Evolutionary conservation across 2,888 invertebrate genomes (phyloP).

Genomic region (Megaustenia siamemsis): DNA sequence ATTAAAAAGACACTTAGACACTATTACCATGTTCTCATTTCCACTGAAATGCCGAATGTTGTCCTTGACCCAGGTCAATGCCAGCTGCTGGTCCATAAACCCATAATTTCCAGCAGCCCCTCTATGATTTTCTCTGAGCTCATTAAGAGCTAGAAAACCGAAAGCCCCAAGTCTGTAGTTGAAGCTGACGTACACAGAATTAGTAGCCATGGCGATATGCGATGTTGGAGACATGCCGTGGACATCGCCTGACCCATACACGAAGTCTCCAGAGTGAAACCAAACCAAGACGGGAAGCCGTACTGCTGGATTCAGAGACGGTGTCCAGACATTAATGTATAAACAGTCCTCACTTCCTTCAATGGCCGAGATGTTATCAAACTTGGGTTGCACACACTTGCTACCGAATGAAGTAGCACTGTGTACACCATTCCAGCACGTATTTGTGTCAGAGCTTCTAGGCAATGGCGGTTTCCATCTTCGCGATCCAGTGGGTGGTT

Average conservation of each 20-base stretch:
- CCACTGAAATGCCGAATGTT: constrained; percentile 71
- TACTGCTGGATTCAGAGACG: constrained; percentile 62
- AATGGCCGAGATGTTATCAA: neutral
- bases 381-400: constrained; percentile 59
- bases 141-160: constrained; percentile 87
- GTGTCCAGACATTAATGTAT: constrained; percentile 73
- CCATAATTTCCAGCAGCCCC: constrained; percentile 70
- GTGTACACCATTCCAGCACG: constrained; percentile 63
- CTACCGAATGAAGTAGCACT: constrained; percentile 59
- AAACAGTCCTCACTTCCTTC: constrained; percentile 71
- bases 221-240: constrained; percentile 84
- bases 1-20: neutral
- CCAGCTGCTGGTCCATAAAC: constrained; percentile 69
- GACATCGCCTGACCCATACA: constrained; percentile 63
- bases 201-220: constrained; percentile 87
- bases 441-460: constrained; percentile 29
- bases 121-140: constrained; percentile 70
- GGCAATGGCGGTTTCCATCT: constrained; percentile 63
- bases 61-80: constrained; percentile 66
- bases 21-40: constrained; percentile 59
- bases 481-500: constrained; percentile 59
- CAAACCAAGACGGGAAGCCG: constrained; percentile 75
- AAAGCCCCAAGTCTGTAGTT: constrained; percentile 87
- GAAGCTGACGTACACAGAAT: constrained; percentile 91
- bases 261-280: constrained; percentile 75